Evolutionary conservation across 2,888 invertebrate genomes (phyloP).

Genomic region (Helobdella robusta): DNA sequence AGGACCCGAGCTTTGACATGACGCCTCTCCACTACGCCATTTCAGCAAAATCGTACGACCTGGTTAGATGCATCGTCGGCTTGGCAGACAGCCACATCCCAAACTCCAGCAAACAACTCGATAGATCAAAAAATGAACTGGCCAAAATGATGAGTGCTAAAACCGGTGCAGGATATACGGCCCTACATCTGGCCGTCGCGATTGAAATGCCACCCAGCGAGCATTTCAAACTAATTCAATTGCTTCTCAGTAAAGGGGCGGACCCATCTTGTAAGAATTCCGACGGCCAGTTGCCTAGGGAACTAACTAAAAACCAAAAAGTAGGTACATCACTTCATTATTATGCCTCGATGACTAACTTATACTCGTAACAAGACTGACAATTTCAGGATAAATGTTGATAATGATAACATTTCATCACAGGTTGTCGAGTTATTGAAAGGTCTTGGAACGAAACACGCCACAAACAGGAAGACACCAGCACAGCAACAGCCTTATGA

Average conservation of each 20-base stretch:
- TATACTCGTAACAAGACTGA: background rate
- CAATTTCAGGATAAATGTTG: background rate
- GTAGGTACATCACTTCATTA: background rate
- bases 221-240: constrained; percentile 21
- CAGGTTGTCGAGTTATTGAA: too few relatives aligned
- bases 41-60: background rate
- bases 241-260: constrained; percentile 24
- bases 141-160: constrained; percentile 19
- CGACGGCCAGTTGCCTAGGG: constrained; percentile 26
- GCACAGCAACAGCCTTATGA: too few relatives aligned
- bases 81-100: background rate
- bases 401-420: background rate
- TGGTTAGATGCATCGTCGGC: background rate
- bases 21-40: constrained; percentile 12
- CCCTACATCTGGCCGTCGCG: constrained; percentile 24
- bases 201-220: constrained; percentile 10
- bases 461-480: too few relatives aligned
- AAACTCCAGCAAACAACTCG: background rate
- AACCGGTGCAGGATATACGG: constrained; percentile 22
- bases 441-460: too few relatives aligned
- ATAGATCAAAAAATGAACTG: too few relatives aligned
- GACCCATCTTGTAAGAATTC: constrained; percentile 27
- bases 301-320: constrained; percentile 21
- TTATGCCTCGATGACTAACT: too few relatives aligned
- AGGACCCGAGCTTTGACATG: constrained; percentile 18